Evolutionary conservation across 2,113 vertebrate species (phyloP).

Genomic region (Chrysochloris asiatica): DNA sequence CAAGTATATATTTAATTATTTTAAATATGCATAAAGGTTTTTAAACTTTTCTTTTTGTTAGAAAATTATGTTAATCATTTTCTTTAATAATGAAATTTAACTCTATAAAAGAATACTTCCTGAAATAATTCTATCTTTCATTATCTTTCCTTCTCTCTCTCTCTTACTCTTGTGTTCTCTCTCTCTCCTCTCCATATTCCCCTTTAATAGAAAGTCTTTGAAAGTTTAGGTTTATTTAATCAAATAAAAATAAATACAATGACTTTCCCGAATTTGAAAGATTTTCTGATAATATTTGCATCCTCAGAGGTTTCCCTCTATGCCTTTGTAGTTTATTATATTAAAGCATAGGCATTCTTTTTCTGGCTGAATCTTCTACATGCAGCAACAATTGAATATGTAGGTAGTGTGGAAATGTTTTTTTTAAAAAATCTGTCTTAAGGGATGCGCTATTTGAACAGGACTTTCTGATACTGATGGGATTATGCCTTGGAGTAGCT

Average conservation of each 20-base stretch:
- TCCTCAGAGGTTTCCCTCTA: not conserved
- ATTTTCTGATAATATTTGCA: not conserved
- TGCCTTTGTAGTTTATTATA: not conserved
- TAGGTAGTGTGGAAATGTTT: not conserved
- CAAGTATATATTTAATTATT: not conserved
- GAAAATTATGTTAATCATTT: not conserved
- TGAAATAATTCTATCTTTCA: not conserved
- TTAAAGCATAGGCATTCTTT: not conserved
- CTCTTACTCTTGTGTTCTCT: not conserved
- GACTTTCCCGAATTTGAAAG: not conserved
- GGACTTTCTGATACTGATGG: too few species aligned
- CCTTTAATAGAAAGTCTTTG: not conserved
- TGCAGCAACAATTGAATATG: not conserved
- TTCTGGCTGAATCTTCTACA: not conserved
- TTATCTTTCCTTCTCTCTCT: not conserved
- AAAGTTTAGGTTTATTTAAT: not conserved
- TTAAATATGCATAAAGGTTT: not conserved
- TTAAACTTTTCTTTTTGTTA: not conserved
- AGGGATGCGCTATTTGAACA: not conserved
- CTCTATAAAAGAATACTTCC: not conserved
- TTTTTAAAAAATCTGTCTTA: not conserved
- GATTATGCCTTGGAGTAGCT: fast-evolving
- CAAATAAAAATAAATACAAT: not conserved
- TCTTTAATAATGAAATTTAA: not conserved
- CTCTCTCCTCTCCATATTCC: not conserved